Evolutionary conservation across 2,888 invertebrate genomes (phyloP).

Genomic region (Drosophila peninsularis): DNA sequence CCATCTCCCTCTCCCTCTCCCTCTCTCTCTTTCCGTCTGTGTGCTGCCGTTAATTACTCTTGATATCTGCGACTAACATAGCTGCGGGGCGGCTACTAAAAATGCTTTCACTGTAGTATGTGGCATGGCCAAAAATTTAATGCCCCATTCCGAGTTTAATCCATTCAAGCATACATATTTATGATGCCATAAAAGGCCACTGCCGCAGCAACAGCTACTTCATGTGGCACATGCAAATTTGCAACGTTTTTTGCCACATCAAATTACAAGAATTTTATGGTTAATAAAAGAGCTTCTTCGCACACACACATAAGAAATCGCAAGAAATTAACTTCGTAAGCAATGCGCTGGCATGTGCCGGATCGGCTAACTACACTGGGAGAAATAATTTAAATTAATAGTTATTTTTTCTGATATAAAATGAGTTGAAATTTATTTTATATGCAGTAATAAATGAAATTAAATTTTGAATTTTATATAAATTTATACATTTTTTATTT

Average conservation of each 20-base stretch:
- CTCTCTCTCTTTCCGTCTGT: conserved; percentile 2
- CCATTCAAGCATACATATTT: conserved; percentile 58
- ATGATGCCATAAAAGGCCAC: conserved; percentile 56
- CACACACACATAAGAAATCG: conserved; percentile 49
- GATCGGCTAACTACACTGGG: conserved; percentile 21
- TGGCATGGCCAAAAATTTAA: conserved; percentile 41
- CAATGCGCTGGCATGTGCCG: conserved; percentile 67
- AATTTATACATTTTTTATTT: too few species aligned
- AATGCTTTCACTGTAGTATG: conserved; percentile 35
- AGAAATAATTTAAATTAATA: conserved; percentile 8
- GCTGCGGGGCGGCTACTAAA: conserved; percentile 37
- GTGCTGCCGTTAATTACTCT: conserved; percentile 48
- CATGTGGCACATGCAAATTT: conserved; percentile 71
- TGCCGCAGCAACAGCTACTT: conserved; percentile 30
- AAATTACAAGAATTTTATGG: conserved; percentile 77
- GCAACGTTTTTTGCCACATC: conserved; percentile 72
- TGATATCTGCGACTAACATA: conserved; percentile 29
- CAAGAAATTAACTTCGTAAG: conserved; percentile 58
- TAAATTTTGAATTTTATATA: too few species aligned
- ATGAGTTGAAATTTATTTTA: background rate
- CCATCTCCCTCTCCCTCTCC: background rate
- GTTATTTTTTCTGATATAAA: background rate
- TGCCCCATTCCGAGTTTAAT: conserved; percentile 52
- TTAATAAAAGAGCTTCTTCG: conserved; percentile 65
- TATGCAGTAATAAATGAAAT: background rate